Evolutionary conservation across 2,888 invertebrate species (phyloP), one percentile per base, ranked within the genome.

Genomic region (Nymphalis polychloros): DNA sequence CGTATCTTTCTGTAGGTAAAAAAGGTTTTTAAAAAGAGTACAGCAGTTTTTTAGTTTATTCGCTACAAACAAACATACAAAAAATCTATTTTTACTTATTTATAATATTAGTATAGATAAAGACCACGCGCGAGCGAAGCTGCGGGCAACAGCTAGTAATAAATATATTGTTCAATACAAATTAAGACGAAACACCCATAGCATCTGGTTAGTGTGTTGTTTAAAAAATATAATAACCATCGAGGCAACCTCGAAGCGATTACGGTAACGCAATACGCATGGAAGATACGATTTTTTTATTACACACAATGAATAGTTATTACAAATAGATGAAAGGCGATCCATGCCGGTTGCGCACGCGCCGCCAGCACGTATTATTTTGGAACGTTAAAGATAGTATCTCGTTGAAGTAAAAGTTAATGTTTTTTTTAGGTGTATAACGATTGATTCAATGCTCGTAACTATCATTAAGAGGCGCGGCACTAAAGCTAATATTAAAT

Each of bases 271-370:
- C 80, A 80, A 64, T 55, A 79, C 76, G 71, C 77, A 79, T 74
- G 73, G 77, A 77, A 80, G 82, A 83, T 85, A 83, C 78, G 76
- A 80, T 75, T 83, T 84, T 84, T 84, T 86, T 87, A 87, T 86
- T 81, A 82, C 81, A 73, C 78, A 76, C 83, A 84, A 85, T 85
- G 83, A 84, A 84, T 84, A 84, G 84, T 84, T 86, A 86, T 86
- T 85, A 84, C 78, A 79, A 78, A 78, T 77, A 84, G 85, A 86
- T 85, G 85, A 84, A 83, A 85, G 82, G 75, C 77, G 84, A 84
- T 84, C 83, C 76, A 78, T 73, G 82, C 73, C 76, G 76, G 78
- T 76, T 75, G 79, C 77, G 86, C 86, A 85, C 86, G 86, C 84
- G 85, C 83, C 80, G 77, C 69, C 52, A 69, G 69, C 75, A 65